Evolutionary conservation across 2,888 invertebrate genomes (phyloP).

Genomic region (Plagiodera versicolora): DNA sequence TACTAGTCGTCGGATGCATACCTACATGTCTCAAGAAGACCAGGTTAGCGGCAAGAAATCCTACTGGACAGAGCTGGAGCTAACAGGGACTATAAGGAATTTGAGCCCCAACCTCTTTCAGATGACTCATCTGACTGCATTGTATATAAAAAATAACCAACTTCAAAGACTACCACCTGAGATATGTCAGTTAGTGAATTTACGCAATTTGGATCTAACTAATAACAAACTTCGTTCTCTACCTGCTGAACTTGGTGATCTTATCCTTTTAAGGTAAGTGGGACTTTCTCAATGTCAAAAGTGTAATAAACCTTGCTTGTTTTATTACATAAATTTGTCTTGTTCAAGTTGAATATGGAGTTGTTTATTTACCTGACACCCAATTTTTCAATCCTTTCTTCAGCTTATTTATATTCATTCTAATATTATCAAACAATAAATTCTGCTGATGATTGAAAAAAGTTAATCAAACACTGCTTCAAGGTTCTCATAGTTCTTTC

Average conservation of each 20-base stretch:
- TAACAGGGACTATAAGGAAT: conserved; percentile 92
- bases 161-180: conserved; percentile 89
- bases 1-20: conserved; percentile 72
- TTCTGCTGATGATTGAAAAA: too few relatives aligned
- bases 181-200: conserved; percentile 80
- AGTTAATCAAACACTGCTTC: too few relatives aligned
- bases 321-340: too few relatives aligned
- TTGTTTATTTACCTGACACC: too few relatives aligned
- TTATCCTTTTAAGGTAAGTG: conserved; percentile 84
- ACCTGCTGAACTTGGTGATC: conserved; percentile 95
- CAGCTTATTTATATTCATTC: too few relatives aligned
- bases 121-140: conserved; percentile 87
- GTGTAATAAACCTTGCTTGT: too few relatives aligned
- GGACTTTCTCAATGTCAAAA: not conserved
- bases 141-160: conserved; percentile 96
- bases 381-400: too few relatives aligned
- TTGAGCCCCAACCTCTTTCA: conserved; percentile 91
- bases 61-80: conserved; percentile 76
- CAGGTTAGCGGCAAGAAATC: conserved; percentile 90
- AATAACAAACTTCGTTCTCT: conserved; percentile 92
- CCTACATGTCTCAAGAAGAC: conserved; percentile 92
- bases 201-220: conserved; percentile 89
- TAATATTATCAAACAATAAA: too few relatives aligned
- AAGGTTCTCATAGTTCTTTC: too few relatives aligned
- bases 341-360: too few relatives aligned